Percentiles rank a stretch among this genome's conserved stretches.
phyloP scores from a whole-genome alignment of 2,797 vertebrate genomes.

The Arrhamphus sclerolepis region DNA sequence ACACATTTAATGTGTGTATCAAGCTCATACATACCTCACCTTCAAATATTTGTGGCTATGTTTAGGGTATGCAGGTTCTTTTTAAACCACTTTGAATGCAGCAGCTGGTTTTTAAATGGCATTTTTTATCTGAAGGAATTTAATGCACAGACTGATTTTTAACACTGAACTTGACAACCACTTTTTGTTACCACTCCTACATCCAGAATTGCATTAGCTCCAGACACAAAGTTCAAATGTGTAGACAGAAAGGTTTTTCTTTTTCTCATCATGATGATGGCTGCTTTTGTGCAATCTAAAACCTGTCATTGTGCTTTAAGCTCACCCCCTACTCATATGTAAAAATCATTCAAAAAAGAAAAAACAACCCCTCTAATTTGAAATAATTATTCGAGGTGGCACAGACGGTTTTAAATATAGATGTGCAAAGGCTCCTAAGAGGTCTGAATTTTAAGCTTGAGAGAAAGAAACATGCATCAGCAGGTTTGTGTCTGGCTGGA shows the following conservation, averaged over 20 bases:
- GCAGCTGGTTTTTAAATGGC: constrained; percentile 25
- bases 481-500: no score
- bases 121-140: constrained; percentile 51
- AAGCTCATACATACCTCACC: no score
- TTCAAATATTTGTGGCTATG: no score
- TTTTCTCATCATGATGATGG: constrained; percentile 26
- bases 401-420: constrained; percentile 27
- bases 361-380: constrained; percentile 43
- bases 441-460: constrained; percentile 26
- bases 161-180: constrained; percentile 19
- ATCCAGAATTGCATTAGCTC: constrained; percentile 23
- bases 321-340: constrained; percentile 47
- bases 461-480: neutral
- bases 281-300: constrained; percentile 47
- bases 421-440: constrained; percentile 26
- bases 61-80: no score
- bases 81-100: neutral
- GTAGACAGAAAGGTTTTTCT: constrained; percentile 4
- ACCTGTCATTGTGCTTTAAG: constrained; percentile 35
- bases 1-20: no score
- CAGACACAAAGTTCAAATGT: constrained; percentile 25
- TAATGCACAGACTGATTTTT: no score
- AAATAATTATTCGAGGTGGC: constrained; percentile 52
- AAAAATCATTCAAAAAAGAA: constrained; percentile 40
- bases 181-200: constrained; percentile 26